These are phyloP conservation scores for Aspidiotus rigidus DNA, from an alignment of 2,888 invertebrate genomes.

Conservation along the genomic window DNA sequence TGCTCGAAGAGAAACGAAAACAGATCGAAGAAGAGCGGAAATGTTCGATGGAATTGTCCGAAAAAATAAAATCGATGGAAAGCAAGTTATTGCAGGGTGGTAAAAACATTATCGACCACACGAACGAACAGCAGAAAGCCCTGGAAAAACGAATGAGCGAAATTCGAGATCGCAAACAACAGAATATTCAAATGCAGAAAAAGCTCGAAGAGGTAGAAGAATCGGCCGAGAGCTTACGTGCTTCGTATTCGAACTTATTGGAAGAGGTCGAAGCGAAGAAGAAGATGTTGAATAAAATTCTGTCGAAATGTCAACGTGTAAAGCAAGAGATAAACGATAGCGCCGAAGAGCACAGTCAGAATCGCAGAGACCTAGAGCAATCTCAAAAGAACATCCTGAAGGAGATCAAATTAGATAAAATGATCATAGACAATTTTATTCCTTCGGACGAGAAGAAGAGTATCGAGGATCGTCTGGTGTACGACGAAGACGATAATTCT, in stretches of 20 bases:
- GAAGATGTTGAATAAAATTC: slow-evolving; percentile 82
- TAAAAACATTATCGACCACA: slow-evolving; percentile 80
- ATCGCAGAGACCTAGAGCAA: slow-evolving; percentile 84
- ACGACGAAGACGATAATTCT: slow-evolving; percentile 72
- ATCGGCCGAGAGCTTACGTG: slow-evolving; percentile 77
- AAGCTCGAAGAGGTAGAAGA: slow-evolving; percentile 89
- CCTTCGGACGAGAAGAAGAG: slow-evolving; percentile 70
- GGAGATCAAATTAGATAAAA: slow-evolving; percentile 78
- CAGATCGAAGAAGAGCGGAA: slow-evolving; percentile 45
- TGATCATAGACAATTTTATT: slow-evolving; percentile 84
- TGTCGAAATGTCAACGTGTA: slow-evolving; percentile 63
- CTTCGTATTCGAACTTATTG: slow-evolving; percentile 82
- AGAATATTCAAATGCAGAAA: slow-evolving; percentile 85
- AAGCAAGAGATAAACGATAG: slow-evolving; percentile 65
- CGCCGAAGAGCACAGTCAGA: slow-evolving; percentile 79
- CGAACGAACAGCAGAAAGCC: slow-evolving; percentile 84
- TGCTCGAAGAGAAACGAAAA: slow-evolving; percentile 45
- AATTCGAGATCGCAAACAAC: slow-evolving; percentile 51
- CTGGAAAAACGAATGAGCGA: slow-evolving; percentile 76
- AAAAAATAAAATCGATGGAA: slow-evolving; percentile 75
- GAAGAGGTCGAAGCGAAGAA: slow-evolving; percentile 97
- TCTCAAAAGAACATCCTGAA: slow-evolving; percentile 82
- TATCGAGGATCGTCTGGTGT: slow-evolving; percentile 61
- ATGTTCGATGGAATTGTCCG: slow-evolving; percentile 64
- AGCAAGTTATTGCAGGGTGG: slow-evolving; percentile 90